Base-by-base conservation (phyloP, 2,113 vertebrate genomes). In the Etia nguti region DNA sequence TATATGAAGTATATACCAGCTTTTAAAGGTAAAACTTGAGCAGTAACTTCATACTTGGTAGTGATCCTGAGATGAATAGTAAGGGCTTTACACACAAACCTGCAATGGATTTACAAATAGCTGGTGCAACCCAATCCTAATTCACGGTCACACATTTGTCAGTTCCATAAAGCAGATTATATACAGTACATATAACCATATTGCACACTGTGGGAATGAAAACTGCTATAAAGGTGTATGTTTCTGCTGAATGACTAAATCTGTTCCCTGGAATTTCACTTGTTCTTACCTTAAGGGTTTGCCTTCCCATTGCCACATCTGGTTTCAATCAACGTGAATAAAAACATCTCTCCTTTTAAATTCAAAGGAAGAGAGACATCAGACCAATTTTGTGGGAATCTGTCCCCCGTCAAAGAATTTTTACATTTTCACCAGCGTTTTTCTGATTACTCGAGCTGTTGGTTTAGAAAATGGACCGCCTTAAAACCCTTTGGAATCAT, bases 321-420 rank as follows among this genome's bases (percentile, higher is more conserved):
- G 97, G 96, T 96, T 97, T 92, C 92, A 96, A 98, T 98, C 97
- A 97, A 91, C 77, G 84, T 81, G 93, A 96, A 96, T 95, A 96
- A 95, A 95, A 95, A 87, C 79, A 88, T 95, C 94, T 96, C 95
- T 96, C 96, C 95, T 82, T 93, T 92, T 82, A 85, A 92, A 91
- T 80, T 85, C 83, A 89, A 88, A 90, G 95, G 94, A 96, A 96
- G 88, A 93, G 96, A 94, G 95, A 97, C 94, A 97, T 97, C 96
- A 96, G 96, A 96, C 89, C 77, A 83, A 88, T 88, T 92, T 89
- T 93, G 85, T 83, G 79, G 48, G 77, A 88, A 86, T 83, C 83
- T 90, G 81, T 88, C 80, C 88, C 54, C 81, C 81, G 86, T 92
- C 83, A 91, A 86, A 92, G 85, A 90, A 60, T 24, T 90, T 91